A percentile compares a stretch with the other conserved stretches of the same genome.
Evolutionary conservation across 1,140 invertebrate species (phyloP).

Genomic region (Aphelinus atriplicis): DNA sequence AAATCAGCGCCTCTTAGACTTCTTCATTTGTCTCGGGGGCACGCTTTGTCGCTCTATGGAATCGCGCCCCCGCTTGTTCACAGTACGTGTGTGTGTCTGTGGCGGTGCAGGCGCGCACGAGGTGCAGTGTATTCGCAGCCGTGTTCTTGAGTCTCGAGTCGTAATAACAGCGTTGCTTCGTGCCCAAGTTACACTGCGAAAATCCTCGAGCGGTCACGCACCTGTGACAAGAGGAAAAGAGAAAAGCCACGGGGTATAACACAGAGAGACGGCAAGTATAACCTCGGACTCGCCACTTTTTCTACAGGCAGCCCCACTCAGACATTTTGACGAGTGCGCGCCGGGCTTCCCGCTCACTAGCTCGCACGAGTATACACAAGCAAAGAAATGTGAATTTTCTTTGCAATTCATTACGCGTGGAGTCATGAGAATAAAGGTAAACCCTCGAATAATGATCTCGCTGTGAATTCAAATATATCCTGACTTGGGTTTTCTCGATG

Average conservation of each 20-base stretch:
- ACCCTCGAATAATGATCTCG: too few species aligned
- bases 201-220: slow-evolving; percentile 51
- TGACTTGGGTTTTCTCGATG: too few species aligned
- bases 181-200: slow-evolving; percentile 47
- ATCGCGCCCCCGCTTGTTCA: not conserved
- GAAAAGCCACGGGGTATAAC: slow-evolving; percentile 16
- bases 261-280: not conserved
- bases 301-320: slow-evolving; percentile 15
- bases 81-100: not conserved
- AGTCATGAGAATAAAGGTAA: too few species aligned
- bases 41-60: slow-evolving; percentile 24
- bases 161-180: slow-evolving; percentile 47
- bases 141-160: slow-evolving; percentile 38
- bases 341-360: too few species aligned
- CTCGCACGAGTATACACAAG: not conserved
- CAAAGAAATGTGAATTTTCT: slow-evolving; percentile 12
- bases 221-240: slow-evolving; percentile 47
- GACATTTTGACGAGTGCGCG: slow-evolving; percentile 20
- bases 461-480: too few species aligned
- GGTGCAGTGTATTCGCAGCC: slow-evolving; percentile 29
- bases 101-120: not conserved
- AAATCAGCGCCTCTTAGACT: slow-evolving; percentile 27
- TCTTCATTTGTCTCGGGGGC: slow-evolving; percentile 35
- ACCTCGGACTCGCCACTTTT: slow-evolving; percentile 35
- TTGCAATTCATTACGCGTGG: not conserved